These are phyloP conservation scores for Tetragnatha versicolor DNA, from an alignment of 1,140 invertebrate species.

Conservation along the genomic window DNA sequence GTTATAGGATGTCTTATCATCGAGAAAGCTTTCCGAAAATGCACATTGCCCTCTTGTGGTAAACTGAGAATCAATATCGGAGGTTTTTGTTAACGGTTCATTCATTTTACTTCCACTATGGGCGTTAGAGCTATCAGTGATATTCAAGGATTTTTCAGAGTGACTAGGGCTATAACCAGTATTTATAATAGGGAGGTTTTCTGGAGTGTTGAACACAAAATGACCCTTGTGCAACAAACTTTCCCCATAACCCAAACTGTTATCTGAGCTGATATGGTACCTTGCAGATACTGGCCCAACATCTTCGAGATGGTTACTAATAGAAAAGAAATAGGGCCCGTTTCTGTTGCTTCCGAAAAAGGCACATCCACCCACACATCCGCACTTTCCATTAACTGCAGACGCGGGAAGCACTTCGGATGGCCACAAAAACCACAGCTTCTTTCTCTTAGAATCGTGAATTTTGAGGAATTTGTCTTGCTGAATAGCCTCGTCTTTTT, in stretches of 20 bases:
- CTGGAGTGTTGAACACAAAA: conserved; percentile 69
- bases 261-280: conserved; percentile 66
- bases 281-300: conserved; percentile 15
- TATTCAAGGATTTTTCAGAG: conserved; percentile 53
- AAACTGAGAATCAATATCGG: conserved; percentile 37
- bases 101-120: conserved; percentile 27
- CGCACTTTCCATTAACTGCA: conserved; percentile 77
- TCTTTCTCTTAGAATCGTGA: conserved; percentile 86
- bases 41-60: conserved; percentile 31
- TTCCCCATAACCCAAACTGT: conserved; percentile 87
- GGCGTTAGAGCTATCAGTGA: conserved; percentile 27
- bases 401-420: conserved; percentile 66
- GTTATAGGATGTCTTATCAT: conserved; percentile 42
- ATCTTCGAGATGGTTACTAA: conserved; percentile 31
- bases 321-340: conserved; percentile 54
- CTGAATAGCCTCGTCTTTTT: conserved; percentile 51
- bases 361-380: conserved; percentile 90
- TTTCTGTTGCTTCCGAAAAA: conserved; percentile 82
- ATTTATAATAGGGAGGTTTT: conserved; percentile 1
- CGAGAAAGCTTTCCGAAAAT: conserved; percentile 43
- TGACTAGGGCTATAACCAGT: conserved; percentile 36
- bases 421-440: conserved; percentile 95
- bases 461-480: conserved; percentile 76
- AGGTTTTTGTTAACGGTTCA: conserved; percentile 29
- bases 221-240: conserved; percentile 87